Percentiles rank a stretch among this genome's conserved stretches.
phyloP scores from a whole-genome alignment of 2,888 invertebrate species.

The Trisateles emortualis region DNA sequence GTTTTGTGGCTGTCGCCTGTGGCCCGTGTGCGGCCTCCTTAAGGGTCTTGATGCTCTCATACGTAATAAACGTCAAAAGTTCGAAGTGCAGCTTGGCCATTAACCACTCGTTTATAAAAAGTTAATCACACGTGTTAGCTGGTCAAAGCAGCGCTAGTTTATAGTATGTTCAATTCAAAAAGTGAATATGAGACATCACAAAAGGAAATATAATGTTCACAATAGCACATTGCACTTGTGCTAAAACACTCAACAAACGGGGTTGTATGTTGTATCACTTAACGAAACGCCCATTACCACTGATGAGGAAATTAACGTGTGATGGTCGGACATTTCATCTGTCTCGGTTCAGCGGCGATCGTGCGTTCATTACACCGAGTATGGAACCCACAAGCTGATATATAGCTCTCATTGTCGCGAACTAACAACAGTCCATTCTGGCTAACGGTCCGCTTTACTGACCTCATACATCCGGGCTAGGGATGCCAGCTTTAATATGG shows the following conservation, averaged over 20 bases:
- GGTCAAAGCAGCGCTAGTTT: too few species aligned
- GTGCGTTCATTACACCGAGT: constrained; percentile 63
- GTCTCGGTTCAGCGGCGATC: constrained; percentile 53
- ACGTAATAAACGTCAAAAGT: too few species aligned
- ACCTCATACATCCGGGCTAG: constrained; percentile 58
- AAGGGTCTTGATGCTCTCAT: too few species aligned
- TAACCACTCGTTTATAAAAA: too few species aligned
- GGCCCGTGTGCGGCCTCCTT: too few species aligned
- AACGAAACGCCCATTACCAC: constrained; percentile 41
- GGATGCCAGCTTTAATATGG: constrained; percentile 39
- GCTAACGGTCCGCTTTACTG: constrained; percentile 73
- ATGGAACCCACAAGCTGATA: constrained; percentile 64
- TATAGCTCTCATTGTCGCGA: constrained; percentile 77
- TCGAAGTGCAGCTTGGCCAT: too few species aligned
- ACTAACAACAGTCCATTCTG: constrained; percentile 78
- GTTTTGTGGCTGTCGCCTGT: too few species aligned
- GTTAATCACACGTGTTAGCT: too few species aligned
- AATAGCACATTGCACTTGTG: background rate
- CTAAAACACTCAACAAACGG: background rate
- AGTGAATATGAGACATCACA: background rate
- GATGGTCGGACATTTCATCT: constrained; percentile 55
- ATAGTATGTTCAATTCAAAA: too few species aligned
- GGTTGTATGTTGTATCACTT: constrained; percentile 25
- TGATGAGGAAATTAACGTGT: constrained; percentile 62
- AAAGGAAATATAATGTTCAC: background rate